Percentiles rank a stretch among this genome's conserved stretches.
Conservation (phyloP, 2,797 vertebrate genomes). For the Acipenser transmontanus region DNA sequence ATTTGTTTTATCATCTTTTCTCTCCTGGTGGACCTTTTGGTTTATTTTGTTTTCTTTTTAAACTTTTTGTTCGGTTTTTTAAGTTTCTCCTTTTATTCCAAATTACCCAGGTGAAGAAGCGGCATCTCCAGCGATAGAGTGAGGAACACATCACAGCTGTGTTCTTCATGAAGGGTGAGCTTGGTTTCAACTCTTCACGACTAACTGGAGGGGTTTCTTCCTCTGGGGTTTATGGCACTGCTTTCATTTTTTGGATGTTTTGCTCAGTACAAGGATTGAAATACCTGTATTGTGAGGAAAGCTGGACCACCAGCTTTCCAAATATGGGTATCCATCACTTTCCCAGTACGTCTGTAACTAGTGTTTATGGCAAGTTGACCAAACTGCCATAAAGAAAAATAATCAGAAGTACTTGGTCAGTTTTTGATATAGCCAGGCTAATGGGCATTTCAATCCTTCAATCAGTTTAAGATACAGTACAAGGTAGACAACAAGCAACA, state of each 20-base stretch:
- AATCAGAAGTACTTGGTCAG: background rate
- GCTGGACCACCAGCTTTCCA: background rate
- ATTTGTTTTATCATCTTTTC: slow-evolving; percentile 17
- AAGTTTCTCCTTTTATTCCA: slow-evolving; percentile 69
- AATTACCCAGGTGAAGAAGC: slow-evolving; percentile 69
- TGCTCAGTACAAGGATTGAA: slow-evolving; percentile 17
- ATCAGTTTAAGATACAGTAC: background rate
- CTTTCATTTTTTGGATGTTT: slow-evolving; percentile 16
- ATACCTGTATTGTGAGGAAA: background rate
- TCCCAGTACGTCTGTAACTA: background rate
- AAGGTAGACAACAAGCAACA: background rate
- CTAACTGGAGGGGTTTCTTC: slow-evolving; percentile 58
- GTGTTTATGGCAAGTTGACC: background rate
- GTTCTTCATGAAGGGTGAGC: slow-evolving; percentile 66
- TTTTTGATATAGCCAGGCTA: background rate
- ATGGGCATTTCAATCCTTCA: slow-evolving; percentile 1
- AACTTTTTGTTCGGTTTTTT: slow-evolving; percentile 23
- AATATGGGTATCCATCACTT: background rate
- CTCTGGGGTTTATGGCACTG: slow-evolving; percentile 29
- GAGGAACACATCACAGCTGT: slow-evolving; percentile 73
- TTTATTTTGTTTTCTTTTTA: slow-evolving; percentile 14
- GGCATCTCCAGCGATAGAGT: slow-evolving; percentile 59
- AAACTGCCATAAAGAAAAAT: background rate
- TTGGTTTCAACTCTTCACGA: slow-evolving; percentile 48
- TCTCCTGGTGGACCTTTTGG: slow-evolving; percentile 5